phyloP scores from a whole-genome alignment of 2,113 vertebrate genomes.

The Condylura cristata region DNA sequence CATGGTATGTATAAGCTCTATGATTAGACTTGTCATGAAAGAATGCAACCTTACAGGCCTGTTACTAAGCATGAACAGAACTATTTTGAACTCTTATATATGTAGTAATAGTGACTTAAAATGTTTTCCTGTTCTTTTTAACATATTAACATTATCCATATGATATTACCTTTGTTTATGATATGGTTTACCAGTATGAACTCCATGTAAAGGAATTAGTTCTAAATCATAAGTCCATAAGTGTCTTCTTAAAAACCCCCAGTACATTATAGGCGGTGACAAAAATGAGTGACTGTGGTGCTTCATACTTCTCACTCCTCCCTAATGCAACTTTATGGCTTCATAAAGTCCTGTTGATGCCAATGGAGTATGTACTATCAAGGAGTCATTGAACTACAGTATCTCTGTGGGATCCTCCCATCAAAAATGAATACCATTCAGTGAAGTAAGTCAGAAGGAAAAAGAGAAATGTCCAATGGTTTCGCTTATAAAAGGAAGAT shows the following conservation, averaged over 20 bases:
- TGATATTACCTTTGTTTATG: slow-evolving; percentile 38
- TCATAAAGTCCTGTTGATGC: neutral
- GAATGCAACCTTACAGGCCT: slow-evolving; percentile 9
- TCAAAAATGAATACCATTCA: neutral
- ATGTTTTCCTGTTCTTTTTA: slow-evolving; percentile 27
- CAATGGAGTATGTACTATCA: neutral
- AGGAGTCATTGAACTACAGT: neutral
- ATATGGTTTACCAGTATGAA: slow-evolving; percentile 1
- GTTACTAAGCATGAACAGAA: slow-evolving; percentile 61
- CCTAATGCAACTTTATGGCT: neutral
- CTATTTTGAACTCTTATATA: slow-evolving; percentile 36
- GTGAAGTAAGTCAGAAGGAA: too few species aligned
- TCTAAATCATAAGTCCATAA: slow-evolving; percentile 37
- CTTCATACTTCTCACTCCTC: neutral
- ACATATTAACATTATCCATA: slow-evolving; percentile 41
- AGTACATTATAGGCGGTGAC: neutral
- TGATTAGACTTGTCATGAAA: slow-evolving; percentile 20
- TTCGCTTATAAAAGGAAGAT: too few species aligned
- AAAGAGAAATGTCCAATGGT: too few species aligned
- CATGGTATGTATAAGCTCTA: neutral
- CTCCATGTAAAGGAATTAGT: slow-evolving; percentile 24
- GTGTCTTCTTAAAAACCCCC: neutral
- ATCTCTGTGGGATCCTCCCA: slow-evolving; percentile 5
- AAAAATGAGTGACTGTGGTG: neutral
- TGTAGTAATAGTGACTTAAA: slow-evolving; percentile 49